A percentile compares a stretch with the other conserved stretches of the same genome.
Conservation (phyloP, 2,113 vertebrate species). For the Pogonocichla stellata region DNA sequence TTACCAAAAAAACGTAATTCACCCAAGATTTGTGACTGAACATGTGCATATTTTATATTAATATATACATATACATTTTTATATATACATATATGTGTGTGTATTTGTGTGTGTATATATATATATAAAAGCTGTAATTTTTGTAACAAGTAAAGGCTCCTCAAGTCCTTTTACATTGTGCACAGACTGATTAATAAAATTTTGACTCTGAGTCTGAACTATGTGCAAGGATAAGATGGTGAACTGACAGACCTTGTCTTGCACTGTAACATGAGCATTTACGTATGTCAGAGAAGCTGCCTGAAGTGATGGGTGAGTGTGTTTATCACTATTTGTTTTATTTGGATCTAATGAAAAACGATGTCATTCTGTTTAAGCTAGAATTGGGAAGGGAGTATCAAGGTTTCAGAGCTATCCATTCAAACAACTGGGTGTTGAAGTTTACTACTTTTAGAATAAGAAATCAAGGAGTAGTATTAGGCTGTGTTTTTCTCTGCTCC, state of each 20-base stretch:
- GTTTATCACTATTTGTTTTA: background rate
- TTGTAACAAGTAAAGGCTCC: background rate
- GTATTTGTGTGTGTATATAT: too few relatives aligned
- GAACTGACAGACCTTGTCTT: background rate
- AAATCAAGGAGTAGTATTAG: background rate
- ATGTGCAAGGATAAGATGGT: background rate
- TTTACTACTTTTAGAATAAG: background rate
- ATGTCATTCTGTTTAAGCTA: background rate
- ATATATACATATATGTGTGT: fast-evolving
- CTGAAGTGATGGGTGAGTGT: background rate
- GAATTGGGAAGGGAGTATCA: background rate
- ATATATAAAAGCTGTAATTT: background rate
- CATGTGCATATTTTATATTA: background rate
- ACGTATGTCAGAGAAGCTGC: background rate
- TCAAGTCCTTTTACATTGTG: background rate
- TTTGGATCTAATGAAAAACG: background rate
- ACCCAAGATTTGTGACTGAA: background rate
- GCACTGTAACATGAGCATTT: background rate
- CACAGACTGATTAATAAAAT: background rate
- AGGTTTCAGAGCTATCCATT: background rate
- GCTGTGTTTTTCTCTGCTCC: background rate
- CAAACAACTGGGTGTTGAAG: background rate
- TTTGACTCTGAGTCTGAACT: background rate
- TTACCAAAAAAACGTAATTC: background rate
- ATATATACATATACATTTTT: background rate